Conservation (phyloP, 1,140 invertebrate species). For the Drosophila malerkotliana region DNA sequence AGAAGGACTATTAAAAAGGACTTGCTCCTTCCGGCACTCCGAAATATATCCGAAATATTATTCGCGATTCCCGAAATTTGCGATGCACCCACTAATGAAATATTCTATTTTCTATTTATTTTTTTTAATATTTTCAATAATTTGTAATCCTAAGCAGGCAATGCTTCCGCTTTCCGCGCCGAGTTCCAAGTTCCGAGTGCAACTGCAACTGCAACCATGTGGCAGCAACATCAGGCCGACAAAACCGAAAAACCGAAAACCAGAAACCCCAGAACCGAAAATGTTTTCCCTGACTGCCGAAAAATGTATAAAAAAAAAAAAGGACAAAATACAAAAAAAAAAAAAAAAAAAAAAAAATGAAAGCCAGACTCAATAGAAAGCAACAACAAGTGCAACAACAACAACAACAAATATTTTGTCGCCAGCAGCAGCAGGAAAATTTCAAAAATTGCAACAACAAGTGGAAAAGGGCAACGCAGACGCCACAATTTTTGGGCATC, state of each 20-base stretch:
- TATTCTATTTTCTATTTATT: neutral
- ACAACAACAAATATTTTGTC: slow-evolving; percentile 57
- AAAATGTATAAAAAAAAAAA: slow-evolving; percentile 43
- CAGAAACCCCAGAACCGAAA: slow-evolving; percentile 58
- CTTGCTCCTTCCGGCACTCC: neutral
- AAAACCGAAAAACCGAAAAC: slow-evolving; percentile 55
- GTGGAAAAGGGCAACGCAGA: slow-evolving; percentile 55
- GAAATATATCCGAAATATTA: no score
- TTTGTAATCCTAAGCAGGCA: slow-evolving; percentile 42
- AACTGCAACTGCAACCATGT: slow-evolving; percentile 68
- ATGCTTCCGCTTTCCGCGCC: slow-evolving; percentile 75
- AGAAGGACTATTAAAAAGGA: no score
- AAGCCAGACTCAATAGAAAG: slow-evolving; percentile 57
- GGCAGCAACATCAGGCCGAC: slow-evolving; percentile 62
- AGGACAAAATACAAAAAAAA: slow-evolving; percentile 12
- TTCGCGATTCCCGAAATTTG: neutral
- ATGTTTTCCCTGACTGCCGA: slow-evolving; percentile 74
- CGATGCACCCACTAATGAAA: neutral
- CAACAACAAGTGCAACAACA: slow-evolving; percentile 28
- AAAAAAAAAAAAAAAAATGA: slow-evolving; percentile 29
- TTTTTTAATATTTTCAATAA: neutral
- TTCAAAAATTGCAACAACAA: slow-evolving; percentile 46
- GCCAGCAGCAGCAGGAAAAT: slow-evolving; percentile 50
- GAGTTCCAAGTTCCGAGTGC: slow-evolving; percentile 38
- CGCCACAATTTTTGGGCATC: slow-evolving; percentile 67